A percentile compares a stretch with the other conserved stretches of the same genome.
phyloP scores from a whole-genome alignment of 2,888 invertebrate species.

The Plemyria rubiginata region DNA sequence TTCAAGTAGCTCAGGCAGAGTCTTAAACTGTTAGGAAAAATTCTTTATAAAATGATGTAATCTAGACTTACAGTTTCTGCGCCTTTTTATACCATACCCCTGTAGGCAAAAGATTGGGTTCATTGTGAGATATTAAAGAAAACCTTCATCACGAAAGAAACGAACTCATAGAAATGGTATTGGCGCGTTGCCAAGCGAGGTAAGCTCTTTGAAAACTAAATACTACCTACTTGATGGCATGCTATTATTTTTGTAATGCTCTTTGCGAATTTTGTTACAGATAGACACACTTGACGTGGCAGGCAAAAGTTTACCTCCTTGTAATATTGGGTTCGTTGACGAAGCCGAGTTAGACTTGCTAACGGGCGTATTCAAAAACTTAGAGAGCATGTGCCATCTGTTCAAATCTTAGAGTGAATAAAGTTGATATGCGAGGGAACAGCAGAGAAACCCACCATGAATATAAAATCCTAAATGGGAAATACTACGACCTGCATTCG shows the following conservation, averaged over 20 bases:
- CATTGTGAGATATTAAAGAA: not conserved
- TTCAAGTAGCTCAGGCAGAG: constrained; percentile 19
- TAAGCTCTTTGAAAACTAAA: not conserved
- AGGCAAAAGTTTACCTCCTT: not conserved
- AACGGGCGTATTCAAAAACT: constrained; percentile 1
- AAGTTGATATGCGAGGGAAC: not conserved
- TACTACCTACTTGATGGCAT: not conserved
- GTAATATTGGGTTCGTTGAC: not conserved
- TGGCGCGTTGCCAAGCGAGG: constrained; percentile 3
- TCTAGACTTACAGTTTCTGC: too few relatives aligned
- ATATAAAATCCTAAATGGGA: constrained; percentile 29
- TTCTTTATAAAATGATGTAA: not conserved
- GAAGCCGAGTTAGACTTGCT: not conserved
- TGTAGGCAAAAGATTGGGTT: not conserved
- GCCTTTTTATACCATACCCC: not conserved
- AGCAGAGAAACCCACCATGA: constrained; percentile 1
- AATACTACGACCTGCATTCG: constrained; percentile 21
- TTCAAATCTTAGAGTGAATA: not conserved
- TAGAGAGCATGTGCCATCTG: not conserved
- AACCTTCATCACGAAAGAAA: not conserved
- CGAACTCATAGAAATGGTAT: not conserved
- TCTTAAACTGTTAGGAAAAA: not conserved
- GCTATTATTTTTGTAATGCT: not conserved
- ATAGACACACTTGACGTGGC: not conserved
- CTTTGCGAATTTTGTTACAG: not conserved